Conservation (phyloP, 2,113 vertebrate species). For the Dasyurus viverrinus region DNA sequence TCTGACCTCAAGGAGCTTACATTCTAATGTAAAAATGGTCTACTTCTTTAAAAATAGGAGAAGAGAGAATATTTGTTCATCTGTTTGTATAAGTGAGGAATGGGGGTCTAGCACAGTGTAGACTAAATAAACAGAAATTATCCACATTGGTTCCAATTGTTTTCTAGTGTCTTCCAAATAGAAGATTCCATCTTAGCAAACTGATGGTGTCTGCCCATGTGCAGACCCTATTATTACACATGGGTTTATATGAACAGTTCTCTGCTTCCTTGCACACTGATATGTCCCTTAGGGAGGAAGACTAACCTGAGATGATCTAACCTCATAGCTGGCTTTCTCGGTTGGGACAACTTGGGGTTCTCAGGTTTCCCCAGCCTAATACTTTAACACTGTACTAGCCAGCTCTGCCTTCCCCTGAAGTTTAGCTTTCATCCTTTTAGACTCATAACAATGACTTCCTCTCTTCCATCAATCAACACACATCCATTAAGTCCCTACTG, state of each 20-base stretch:
- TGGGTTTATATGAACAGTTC: not conserved
- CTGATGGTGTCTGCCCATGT: not conserved
- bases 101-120: not conserved
- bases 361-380: not conserved
- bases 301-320: not conserved
- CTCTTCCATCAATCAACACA: not conserved
- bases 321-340: not conserved
- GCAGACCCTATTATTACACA: not conserved
- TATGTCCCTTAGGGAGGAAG: not conserved
- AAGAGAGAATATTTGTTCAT: not conserved
- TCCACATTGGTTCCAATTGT: not conserved
- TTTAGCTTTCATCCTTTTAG: not conserved
- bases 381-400: not conserved
- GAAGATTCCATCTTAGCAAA: not conserved
- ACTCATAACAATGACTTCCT: not conserved
- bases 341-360: not conserved
- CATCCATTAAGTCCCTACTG: not conserved
- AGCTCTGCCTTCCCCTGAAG: not conserved
- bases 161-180: not conserved
- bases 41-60: not conserved
- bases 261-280: not conserved
- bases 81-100: not conserved
- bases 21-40: not conserved
- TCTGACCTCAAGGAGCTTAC: not conserved
- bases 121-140: not conserved